A percentile compares a stretch with the other conserved stretches of the same genome.
These are phyloP conservation scores for Sitobion miscanthi DNA, from an alignment of 1,140 invertebrate genomes.

Conservation along the genomic window DNA sequence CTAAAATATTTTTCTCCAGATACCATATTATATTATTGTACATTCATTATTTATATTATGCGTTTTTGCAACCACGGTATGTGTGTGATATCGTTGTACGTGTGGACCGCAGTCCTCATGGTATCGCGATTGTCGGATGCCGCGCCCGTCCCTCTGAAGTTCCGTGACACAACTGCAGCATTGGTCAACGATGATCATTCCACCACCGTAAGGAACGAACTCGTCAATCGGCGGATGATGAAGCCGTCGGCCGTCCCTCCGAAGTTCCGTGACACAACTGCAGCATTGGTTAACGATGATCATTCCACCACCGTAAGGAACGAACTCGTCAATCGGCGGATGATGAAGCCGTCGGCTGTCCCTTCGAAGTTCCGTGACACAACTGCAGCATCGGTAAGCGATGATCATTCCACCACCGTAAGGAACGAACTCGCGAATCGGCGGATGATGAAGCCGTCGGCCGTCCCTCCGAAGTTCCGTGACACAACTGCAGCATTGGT, in stretches of 20 bases:
- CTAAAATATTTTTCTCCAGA: no score
- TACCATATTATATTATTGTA: no score
- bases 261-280: not conserved
- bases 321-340: not conserved
- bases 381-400: no score
- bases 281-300: no score
- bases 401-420: no score
- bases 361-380: no score
- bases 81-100: not conserved
- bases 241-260: not conserved
- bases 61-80: not conserved
- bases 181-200: not conserved
- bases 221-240: not conserved
- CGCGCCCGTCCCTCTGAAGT: no score
- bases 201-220: not conserved
- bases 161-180: not conserved
- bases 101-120: not conserved
- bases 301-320: not conserved
- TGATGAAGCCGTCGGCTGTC: no score
- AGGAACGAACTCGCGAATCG: not conserved
- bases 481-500: no score
- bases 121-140: not conserved
- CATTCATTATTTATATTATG: no score
- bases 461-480: no score
- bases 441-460: no score